Percentiles rank a stretch among this genome's conserved stretches.
phyloP scores from a whole-genome alignment of 2,113 vertebrate genomes.

The Miniopterus natalensis region DNA sequence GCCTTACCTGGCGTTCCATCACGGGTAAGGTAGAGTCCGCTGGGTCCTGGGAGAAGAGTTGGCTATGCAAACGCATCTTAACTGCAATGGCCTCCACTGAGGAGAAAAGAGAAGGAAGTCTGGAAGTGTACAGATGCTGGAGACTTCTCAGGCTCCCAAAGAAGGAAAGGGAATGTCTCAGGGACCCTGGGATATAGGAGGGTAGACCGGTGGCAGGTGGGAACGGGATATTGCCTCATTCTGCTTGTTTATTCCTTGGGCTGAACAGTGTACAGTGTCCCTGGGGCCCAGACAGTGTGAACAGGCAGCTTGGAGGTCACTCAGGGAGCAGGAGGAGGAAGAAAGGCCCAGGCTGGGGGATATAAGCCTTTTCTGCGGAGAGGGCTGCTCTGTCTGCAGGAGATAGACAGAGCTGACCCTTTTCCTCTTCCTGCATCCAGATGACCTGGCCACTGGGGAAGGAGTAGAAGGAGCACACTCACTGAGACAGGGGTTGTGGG shows the following conservation, averaged over 20 bases:
- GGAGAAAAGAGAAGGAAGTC: slow-evolving; percentile 30
- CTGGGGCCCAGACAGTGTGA: background rate
- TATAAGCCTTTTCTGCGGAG: background rate
- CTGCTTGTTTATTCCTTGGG: slow-evolving; percentile 20
- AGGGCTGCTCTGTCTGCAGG: background rate
- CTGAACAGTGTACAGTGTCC: background rate
- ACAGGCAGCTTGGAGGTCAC: background rate
- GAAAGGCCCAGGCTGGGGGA: background rate
- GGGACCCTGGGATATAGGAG: background rate
- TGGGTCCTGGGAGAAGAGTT: slow-evolving; percentile 60
- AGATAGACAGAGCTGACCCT: background rate
- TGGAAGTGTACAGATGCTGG: background rate
- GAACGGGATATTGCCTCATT: background rate
- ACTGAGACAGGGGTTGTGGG: slow-evolving; percentile 95
- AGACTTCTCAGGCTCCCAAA: background rate
- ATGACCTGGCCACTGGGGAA: background rate
- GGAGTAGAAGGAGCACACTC: slow-evolving; percentile 82
- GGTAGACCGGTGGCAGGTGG: background rate
- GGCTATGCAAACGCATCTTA: slow-evolving; percentile 76
- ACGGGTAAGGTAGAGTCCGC: slow-evolving; percentile 5
- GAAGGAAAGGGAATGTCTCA: background rate
- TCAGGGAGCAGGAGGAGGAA: background rate
- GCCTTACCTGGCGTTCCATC: slow-evolving; percentile 60
- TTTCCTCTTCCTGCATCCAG: background rate
- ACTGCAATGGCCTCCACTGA: slow-evolving; percentile 74